Evolutionary conservation across 2,888 invertebrate genomes (phyloP).

Genomic region (Caenorhabditis japonica): DNA sequence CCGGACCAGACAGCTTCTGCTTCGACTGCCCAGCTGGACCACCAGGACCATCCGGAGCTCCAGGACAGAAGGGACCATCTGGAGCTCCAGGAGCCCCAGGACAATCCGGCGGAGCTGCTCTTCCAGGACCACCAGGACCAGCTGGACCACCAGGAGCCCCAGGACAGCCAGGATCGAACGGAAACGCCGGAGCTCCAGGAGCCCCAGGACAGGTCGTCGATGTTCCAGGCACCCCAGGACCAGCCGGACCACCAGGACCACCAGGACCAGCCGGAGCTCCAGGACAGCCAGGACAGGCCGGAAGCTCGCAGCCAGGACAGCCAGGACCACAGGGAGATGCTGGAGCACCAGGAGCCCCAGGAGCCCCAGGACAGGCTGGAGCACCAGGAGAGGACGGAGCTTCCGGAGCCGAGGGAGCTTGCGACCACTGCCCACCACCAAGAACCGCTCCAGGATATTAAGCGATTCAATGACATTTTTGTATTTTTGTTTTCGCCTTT

Average conservation of each 20-base stretch:
- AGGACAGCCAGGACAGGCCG: constrained; percentile 64
- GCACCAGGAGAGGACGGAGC: constrained; percentile 60
- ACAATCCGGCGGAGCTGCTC: constrained; percentile 31
- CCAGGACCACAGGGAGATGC: constrained; percentile 56
- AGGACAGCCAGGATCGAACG: constrained; percentile 40
- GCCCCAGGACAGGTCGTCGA: constrained; percentile 49
- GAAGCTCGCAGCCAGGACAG: constrained; percentile 56
- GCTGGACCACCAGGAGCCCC: constrained; percentile 62
- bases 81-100: constrained; percentile 49
- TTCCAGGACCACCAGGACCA: constrained; percentile 43
- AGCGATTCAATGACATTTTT: constrained; percentile 15
- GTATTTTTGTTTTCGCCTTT: constrained; percentile 23
- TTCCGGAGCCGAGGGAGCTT: constrained; percentile 62
- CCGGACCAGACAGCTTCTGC: constrained; percentile 49
- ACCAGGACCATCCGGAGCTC: constrained; percentile 53
- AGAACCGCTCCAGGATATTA: constrained; percentile 61
- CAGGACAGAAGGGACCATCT: constrained; percentile 54
- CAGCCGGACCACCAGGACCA: constrained; percentile 67
- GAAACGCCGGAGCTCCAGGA: constrained; percentile 54
- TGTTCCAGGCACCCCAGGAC: constrained; percentile 64
- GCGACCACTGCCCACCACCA: constrained; percentile 63
- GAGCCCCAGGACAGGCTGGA: constrained; percentile 66
- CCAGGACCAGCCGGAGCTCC: constrained; percentile 65
- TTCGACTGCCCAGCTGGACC: constrained; percentile 56
- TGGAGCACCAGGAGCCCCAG: constrained; percentile 58